A percentile compares a stretch with the other conserved stretches of the same genome.
Evolutionary conservation across 2,797 vertebrate species (phyloP).

Genomic region (Pseudomugil gertrudae): DNA sequence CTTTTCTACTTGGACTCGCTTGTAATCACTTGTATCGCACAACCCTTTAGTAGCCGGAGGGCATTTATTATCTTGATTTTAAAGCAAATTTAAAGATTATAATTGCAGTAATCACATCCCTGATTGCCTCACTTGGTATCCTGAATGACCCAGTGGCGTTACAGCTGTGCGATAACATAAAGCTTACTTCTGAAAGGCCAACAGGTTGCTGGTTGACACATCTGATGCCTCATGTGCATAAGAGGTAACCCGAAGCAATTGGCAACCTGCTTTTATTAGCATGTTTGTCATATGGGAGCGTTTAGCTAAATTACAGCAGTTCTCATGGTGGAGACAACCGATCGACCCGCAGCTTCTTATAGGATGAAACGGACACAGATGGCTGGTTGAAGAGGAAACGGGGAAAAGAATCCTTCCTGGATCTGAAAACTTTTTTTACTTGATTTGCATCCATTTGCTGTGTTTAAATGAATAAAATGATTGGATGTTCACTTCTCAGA

Average conservation of each 20-base stretch:
- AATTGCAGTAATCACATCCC: slow-evolving; percentile 26
- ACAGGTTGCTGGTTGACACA: slow-evolving; percentile 3
- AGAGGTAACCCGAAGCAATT: slow-evolving; percentile 1
- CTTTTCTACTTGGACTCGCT: not conserved
- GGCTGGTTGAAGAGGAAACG: slow-evolving; percentile 16
- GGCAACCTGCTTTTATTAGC: slow-evolving; percentile 17
- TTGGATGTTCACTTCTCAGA: slow-evolving; percentile 32
- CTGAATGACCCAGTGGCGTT: slow-evolving; percentile 7
- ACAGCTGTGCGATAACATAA: slow-evolving; percentile 13
- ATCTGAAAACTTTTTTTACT: slow-evolving; percentile 43
- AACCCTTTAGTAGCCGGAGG: slow-evolving; percentile 11
- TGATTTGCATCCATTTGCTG: slow-evolving; percentile 51
- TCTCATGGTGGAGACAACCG: slow-evolving; percentile 43
- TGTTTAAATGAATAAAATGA: slow-evolving; percentile 44
- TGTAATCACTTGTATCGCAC: slow-evolving; percentile 17
- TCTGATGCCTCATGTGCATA: not conserved
- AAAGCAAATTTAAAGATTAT: slow-evolving; percentile 18
- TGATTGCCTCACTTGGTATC: slow-evolving; percentile 20
- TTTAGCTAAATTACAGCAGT: slow-evolving; percentile 53
- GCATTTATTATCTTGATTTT: slow-evolving; percentile 29
- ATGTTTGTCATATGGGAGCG: slow-evolving; percentile 53
- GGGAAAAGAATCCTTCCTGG: slow-evolving; percentile 14
- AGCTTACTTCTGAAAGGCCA: not conserved
- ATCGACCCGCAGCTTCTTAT: slow-evolving; percentile 54
- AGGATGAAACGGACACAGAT: slow-evolving; percentile 50